Evolutionary conservation across 2,888 invertebrate genomes (phyloP).

Genomic region (Lepetodrilus schrolli): DNA sequence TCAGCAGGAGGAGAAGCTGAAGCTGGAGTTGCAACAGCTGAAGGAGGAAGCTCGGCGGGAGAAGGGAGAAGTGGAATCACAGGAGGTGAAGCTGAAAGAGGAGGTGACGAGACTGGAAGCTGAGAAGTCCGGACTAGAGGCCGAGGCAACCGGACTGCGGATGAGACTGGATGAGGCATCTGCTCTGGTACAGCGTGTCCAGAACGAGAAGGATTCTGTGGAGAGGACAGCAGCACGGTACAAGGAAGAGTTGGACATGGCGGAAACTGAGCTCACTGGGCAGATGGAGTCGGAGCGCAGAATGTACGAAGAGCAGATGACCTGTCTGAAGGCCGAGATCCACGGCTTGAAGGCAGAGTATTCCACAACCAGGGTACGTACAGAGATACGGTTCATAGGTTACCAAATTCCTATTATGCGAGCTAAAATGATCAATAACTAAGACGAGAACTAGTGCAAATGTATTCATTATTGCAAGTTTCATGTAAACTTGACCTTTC

Average conservation of each 20-base stretch:
- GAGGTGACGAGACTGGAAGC: neutral
- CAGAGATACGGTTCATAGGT: neutral
- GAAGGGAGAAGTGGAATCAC: neutral
- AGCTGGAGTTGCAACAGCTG: neutral
- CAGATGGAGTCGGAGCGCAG: slow-evolving; percentile 4
- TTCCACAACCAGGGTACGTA: slow-evolving; percentile 13
- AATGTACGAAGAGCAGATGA: slow-evolving; percentile 20
- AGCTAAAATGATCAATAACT: neutral
- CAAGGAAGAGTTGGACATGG: slow-evolving; percentile 33
- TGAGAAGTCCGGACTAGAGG: slow-evolving; percentile 24
- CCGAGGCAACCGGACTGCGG: slow-evolving; percentile 23
- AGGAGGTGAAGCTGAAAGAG: slow-evolving; percentile 28
- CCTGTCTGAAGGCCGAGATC: slow-evolving; percentile 20
- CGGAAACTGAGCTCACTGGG: neutral
- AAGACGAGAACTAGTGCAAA: neutral
- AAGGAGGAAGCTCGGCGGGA: neutral
- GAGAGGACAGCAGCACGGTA: neutral
- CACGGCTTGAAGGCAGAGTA: slow-evolving; percentile 18
- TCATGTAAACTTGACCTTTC: neutral
- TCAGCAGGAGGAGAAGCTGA: slow-evolving; percentile 19
- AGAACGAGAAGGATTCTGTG: neutral
- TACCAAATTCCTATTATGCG: neutral
- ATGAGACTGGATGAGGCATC: neutral
- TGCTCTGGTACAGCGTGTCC: neutral
- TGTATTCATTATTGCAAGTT: neutral